Evolutionary conservation across 2,113 vertebrate species (phyloP), one percentile per base, ranked within the genome.

Genomic region (Hippocampus zosterae): DNA sequence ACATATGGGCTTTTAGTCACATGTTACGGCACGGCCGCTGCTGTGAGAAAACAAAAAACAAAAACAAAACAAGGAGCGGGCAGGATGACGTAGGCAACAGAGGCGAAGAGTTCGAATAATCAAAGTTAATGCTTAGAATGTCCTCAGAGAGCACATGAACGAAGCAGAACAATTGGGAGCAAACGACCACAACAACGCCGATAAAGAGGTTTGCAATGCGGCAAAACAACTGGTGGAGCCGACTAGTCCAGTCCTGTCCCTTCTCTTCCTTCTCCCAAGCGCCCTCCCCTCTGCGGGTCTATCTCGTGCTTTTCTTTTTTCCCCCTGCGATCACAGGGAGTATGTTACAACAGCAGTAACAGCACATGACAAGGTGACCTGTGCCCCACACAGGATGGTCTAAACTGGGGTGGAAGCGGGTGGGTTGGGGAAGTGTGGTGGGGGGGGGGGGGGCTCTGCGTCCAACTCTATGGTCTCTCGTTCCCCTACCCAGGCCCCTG

Each of bases 321-420:
- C n/a, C n/a, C 19, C 16, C 68, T 75, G 60, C 50, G 67, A 87
- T 87, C 81, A 81, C 80, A 84, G 77, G 81, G 80, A 82, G 72
- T 78, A 85, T 83, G 87, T 85, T 87, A 79, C 85, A 77, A 79
- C 85, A 75, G 78, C 79, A 76, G 77, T 85, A 84, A 86, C 74
- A 89, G 88, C 87, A 88, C 88, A 88, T 89, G 89, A 90, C 88
- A 87, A 89, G 88, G 84, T 89, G 88, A 90, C 89, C 89, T 88
- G 84, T 89, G 88, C 81, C 85, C 89, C 85, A 88, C 87, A 88
- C 88, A 87, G 82, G 88, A 90, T 88, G 85, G 87, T 75, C 83
- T 87, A 85, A 81, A 87, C 84, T 82, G 79, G 75, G 74, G 79
- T 81, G 70, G 79, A 69, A 66, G 33, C 70, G 25, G 80, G 73